These are phyloP conservation scores for Epinephelus lanceolatus DNA, from an alignment of 2,113 vertebrate genomes.

Conservation along the genomic window DNA sequence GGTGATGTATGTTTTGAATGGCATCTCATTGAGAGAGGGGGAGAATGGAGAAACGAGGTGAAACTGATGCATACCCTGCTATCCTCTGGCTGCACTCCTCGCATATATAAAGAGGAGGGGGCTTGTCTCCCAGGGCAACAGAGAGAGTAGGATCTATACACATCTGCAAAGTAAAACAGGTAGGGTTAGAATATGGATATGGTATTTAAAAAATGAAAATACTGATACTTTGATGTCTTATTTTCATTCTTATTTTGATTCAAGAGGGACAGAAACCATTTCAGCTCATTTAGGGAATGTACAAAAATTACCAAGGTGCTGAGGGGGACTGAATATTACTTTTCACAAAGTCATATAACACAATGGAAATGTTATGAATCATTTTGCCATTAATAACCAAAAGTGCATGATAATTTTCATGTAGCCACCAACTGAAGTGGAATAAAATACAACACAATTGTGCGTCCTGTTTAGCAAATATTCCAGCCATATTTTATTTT, in stretches of 20 bases:
- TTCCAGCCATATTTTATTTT: not conserved
- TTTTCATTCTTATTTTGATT: conserved; percentile 8
- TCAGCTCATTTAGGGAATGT: not conserved
- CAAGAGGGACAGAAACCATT: not conserved
- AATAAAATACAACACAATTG: not conserved
- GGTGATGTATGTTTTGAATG: conserved; percentile 57
- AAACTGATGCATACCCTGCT: conserved; percentile 88
- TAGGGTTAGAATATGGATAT: not conserved
- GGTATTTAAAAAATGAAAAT: not conserved
- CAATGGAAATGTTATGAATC: not conserved
- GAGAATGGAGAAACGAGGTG: conserved; percentile 14
- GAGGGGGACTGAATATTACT: not conserved
- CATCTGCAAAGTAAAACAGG: conserved; percentile 89
- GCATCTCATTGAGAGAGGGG: conserved; percentile 29
- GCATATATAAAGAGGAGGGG: conserved; percentile 97
- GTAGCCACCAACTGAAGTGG: not conserved
- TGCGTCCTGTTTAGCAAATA: not conserved
- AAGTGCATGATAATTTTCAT: not conserved
- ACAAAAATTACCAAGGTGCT: not conserved
- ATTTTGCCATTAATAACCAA: not conserved
- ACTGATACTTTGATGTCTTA: not conserved
- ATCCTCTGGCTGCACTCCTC: conserved; percentile 99
- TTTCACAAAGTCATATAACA: not conserved
- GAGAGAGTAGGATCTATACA: conserved; percentile 98
- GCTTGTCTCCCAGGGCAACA: conserved; percentile 97